A percentile compares a stretch with the other conserved stretches of the same genome.
Conservation (phyloP, 2,797 vertebrate species). For the Ficedula albicollis region DNA sequence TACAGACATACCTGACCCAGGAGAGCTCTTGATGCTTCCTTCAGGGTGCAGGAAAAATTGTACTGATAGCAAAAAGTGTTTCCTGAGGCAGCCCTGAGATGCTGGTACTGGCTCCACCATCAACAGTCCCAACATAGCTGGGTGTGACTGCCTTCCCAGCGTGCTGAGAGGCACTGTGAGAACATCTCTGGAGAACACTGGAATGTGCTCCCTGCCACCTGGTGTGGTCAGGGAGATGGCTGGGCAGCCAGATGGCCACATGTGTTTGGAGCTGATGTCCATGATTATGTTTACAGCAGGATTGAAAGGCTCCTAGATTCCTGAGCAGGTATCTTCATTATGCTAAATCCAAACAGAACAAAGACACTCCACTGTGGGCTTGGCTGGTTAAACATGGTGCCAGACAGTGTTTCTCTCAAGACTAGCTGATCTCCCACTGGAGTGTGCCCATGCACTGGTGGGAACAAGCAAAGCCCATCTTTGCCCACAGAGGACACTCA, state of each 20-base stretch:
- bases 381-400: not conserved
- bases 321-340: not conserved
- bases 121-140: not conserved
- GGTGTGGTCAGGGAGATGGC: not conserved
- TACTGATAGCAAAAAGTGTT: not conserved
- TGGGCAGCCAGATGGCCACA: conserved; percentile 21
- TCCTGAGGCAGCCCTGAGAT: not conserved
- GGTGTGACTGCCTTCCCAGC: not conserved
- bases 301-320: not conserved
- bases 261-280: not conserved
- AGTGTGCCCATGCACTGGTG: not conserved
- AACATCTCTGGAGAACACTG: not conserved
- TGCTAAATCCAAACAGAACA: not conserved
- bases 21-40: not conserved
- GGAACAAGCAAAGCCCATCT: not conserved
- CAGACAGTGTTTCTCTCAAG: not conserved
- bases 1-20: not conserved
- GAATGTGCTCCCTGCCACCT: not conserved
- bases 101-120: not conserved
- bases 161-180: not conserved
- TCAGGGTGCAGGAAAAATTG: not conserved
- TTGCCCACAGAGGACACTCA: not conserved
- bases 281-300: not conserved
- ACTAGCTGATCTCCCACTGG: not conserved
- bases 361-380: not conserved